These are phyloP conservation scores for Lanius ludovicianus DNA, from an alignment of 2,113 vertebrate genomes.

Conservation along the genomic window DNA sequence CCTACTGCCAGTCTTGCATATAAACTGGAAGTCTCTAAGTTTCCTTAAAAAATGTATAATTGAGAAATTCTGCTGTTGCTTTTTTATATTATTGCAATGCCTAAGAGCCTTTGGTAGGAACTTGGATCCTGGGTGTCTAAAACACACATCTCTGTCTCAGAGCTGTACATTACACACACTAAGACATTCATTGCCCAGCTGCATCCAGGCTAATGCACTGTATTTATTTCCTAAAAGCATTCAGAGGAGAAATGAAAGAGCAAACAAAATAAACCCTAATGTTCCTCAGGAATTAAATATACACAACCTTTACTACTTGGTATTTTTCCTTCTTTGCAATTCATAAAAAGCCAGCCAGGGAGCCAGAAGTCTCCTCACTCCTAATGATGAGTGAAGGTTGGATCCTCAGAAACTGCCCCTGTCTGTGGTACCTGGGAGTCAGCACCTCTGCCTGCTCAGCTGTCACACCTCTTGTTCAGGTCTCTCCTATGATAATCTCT, in stretches of 20 bases:
- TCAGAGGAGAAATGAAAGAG: background rate
- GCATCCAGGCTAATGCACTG: background rate
- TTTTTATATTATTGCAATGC: background rate
- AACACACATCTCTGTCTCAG: background rate
- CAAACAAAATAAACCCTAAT: conserved; percentile 27
- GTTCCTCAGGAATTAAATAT: background rate
- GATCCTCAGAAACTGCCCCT: background rate
- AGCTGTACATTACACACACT: background rate
- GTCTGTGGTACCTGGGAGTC: background rate
- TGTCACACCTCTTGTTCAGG: background rate
- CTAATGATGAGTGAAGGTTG: background rate
- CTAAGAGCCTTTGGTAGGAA: background rate
- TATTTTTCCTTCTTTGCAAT: background rate
- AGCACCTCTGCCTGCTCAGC: conserved; percentile 21
- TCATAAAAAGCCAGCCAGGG: background rate
- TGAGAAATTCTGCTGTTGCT: background rate
- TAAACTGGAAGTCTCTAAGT: background rate
- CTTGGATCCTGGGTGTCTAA: background rate
- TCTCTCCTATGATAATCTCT: background rate
- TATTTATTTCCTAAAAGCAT: conserved; percentile 20
- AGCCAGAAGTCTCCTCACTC: background rate
- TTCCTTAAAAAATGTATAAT: background rate
- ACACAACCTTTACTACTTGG: background rate
- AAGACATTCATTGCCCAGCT: background rate
- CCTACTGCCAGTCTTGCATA: background rate